Percentiles rank a stretch among this genome's conserved stretches.
phyloP scores from a whole-genome alignment of 23 tunicate genomes.

The Trididemnum nubilum region DNA sequence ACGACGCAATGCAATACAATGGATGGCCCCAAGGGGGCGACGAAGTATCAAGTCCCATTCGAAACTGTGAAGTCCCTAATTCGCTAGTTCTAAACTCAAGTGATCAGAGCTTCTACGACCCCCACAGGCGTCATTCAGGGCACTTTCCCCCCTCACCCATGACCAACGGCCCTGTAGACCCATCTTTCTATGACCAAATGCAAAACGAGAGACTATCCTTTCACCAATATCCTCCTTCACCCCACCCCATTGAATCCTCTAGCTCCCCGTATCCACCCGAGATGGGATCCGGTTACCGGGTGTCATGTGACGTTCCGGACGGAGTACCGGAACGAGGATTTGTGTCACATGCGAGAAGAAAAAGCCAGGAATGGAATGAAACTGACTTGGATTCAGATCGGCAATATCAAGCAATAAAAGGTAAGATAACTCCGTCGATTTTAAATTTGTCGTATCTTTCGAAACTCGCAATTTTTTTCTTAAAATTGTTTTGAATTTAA shows the following conservation, averaged over 20 bases:
- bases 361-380: slow-evolving; percentile 83
- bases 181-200: neutral
- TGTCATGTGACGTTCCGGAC: neutral
- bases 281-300: too few relatives aligned
- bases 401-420: slow-evolving; percentile 71
- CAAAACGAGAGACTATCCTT: neutral
- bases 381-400: slow-evolving; percentile 74
- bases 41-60: neutral
- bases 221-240: neutral
- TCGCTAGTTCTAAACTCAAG: neutral
- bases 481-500: too few relatives aligned
- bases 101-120: neutral
- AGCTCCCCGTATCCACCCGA: too few relatives aligned
- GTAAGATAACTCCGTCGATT: slow-evolving; percentile 27
- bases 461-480: too few relatives aligned
- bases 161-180: neutral
- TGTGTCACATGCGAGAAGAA: slow-evolving; percentile 27
- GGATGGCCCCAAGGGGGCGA: neutral
- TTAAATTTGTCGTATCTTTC: too few relatives aligned
- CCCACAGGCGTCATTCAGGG: neutral
- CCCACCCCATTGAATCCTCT: neutral
- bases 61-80: neutral
- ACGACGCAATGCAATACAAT: neutral
- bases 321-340: neutral
- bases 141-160: neutral